Evolutionary conservation across 2,113 vertebrate species (phyloP).

Genomic region (Puntigrus tetrazona): DNA sequence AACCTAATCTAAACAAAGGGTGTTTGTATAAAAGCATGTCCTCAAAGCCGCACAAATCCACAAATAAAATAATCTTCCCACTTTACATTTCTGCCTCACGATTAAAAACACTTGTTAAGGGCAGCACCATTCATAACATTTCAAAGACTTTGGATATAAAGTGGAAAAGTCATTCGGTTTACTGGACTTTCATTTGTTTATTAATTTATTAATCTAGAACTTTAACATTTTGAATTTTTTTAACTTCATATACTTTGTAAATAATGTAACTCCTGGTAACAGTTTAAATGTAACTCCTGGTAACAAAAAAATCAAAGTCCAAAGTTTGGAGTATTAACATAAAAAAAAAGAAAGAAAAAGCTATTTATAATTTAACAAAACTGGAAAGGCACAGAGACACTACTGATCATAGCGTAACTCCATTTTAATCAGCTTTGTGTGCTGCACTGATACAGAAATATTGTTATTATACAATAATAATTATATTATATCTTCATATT

Average conservation of each 20-base stretch:
- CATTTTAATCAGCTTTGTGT: not conserved
- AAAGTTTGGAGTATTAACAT: not conserved
- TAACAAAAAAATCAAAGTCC: not conserved
- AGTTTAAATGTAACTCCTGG: not conserved
- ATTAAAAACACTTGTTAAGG: not conserved
- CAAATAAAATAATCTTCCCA: not conserved
- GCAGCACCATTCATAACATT: not conserved
- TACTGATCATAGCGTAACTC: not conserved
- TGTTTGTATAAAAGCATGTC: not conserved
- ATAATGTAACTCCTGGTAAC: not conserved
- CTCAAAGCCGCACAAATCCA: not conserved
- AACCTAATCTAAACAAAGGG: not conserved
- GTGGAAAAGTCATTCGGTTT: not conserved
- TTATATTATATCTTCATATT: too few relatives aligned
- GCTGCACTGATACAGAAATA: too few relatives aligned
- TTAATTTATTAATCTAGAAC: not conserved
- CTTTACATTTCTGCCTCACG: not conserved
- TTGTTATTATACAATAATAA: too few relatives aligned
- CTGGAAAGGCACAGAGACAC: not conserved
- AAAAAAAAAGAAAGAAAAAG: not conserved
- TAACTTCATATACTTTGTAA: not conserved
- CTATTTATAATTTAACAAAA: not conserved
- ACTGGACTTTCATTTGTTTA: not conserved
- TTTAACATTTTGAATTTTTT: not conserved
- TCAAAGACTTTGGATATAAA: not conserved